Evolutionary conservation across 2,113 vertebrate genomes (phyloP).

Genomic region (Pluvialis apricaria): DNA sequence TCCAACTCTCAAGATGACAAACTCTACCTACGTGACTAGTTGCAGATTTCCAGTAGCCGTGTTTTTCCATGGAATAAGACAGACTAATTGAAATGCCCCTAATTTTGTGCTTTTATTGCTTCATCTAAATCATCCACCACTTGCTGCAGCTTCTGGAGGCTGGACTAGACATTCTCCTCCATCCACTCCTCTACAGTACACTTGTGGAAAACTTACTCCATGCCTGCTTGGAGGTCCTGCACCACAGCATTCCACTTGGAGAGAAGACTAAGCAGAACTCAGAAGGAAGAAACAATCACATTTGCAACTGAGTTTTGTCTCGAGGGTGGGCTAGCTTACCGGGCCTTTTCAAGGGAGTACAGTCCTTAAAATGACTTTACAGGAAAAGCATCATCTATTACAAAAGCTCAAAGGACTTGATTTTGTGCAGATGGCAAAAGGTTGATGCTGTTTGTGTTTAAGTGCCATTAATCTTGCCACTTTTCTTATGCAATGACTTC

Average conservation of each 20-base stretch:
- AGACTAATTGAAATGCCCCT: not conserved
- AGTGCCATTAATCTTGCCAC: not conserved
- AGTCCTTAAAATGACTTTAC: not conserved
- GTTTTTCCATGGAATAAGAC: not conserved
- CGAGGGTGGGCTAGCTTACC: not conserved
- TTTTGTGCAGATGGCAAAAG: not conserved
- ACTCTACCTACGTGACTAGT: not conserved
- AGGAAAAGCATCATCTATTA: not conserved
- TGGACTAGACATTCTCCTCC: constrained; percentile 84
- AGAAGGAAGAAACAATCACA: not conserved
- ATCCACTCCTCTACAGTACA: constrained; percentile 87
- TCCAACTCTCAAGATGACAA: not conserved
- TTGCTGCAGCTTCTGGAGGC: constrained; percentile 74
- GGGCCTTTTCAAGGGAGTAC: not conserved
- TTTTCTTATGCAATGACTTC: not conserved
- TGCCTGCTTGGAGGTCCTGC: constrained; percentile 77
- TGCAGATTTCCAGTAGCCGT: not conserved
- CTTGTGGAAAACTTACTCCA: constrained; percentile 78
- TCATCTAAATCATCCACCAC: constrained; percentile 75
- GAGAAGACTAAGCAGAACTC: constrained; percentile 73
- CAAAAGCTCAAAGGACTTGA: not conserved
- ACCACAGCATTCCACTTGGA: constrained; percentile 71
- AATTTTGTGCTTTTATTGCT: constrained; percentile 49
- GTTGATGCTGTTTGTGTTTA: not conserved
- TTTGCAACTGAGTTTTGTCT: not conserved